A percentile compares a stretch with the other conserved stretches of the same genome.
phyloP scores from a whole-genome alignment of 2,888 invertebrate species.

The Hypercompe scribonia region DNA sequence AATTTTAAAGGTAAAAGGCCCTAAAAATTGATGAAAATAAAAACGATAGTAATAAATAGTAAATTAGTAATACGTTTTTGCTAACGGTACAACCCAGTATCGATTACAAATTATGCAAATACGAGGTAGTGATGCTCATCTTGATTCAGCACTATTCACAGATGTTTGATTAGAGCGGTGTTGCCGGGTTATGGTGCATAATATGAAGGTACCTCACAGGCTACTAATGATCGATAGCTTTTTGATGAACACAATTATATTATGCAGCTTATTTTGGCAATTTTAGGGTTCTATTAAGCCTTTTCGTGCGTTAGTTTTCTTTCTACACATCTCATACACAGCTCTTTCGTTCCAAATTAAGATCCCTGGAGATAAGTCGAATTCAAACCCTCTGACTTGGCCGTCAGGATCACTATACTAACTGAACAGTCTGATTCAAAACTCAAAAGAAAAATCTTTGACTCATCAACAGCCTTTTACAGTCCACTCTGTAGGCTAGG shows the following conservation, averaged over 20 bases:
- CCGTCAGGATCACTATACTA: too few relatives aligned
- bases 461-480: too few relatives aligned
- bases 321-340: too few relatives aligned
- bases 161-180: slow-evolving; percentile 22
- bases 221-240: slow-evolving; percentile 10
- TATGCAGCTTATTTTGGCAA: too few relatives aligned
- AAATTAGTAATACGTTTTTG: background rate
- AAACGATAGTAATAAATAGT: background rate
- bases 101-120: slow-evolving; percentile 69
- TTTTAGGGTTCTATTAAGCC: background rate
- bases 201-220: background rate
- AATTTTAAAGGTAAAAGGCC: too few relatives aligned
- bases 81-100: slow-evolving; percentile 37
- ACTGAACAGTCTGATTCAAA: too few relatives aligned
- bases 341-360: too few relatives aligned
- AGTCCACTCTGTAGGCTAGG: too few relatives aligned
- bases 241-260: slow-evolving; percentile 1
- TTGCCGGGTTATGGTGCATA: slow-evolving; percentile 12
- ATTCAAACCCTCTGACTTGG: too few relatives aligned
- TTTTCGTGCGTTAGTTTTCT: too few relatives aligned
- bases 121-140: slow-evolving; percentile 46
- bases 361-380: too few relatives aligned
- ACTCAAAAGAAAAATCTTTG: too few relatives aligned
- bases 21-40: background rate
- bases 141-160: slow-evolving; percentile 56